A percentile compares a stretch with the other conserved stretches of the same genome.
Conservation (phyloP, 2,113 vertebrate species). For the Setophaga petechia region DNA sequence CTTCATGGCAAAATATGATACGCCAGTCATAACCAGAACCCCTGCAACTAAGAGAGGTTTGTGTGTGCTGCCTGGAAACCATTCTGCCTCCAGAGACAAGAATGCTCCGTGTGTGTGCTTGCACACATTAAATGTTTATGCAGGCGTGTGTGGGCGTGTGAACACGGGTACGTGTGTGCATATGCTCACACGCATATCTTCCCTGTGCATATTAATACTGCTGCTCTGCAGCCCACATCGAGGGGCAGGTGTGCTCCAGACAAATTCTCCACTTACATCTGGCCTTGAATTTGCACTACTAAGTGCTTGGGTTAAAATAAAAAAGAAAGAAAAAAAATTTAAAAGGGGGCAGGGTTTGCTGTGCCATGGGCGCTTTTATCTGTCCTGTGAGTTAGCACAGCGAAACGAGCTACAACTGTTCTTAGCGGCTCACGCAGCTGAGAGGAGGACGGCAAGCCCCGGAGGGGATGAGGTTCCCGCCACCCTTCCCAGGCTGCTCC, state of each 20-base stretch:
- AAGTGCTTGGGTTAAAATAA: neutral
- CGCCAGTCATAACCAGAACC: constrained; percentile 4
- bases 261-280: neutral
- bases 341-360: neutral
- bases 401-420: neutral
- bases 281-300: neutral
- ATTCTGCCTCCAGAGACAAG: constrained; percentile 3
- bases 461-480: neutral
- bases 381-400: neutral
- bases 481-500: neutral
- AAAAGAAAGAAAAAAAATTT: no score
- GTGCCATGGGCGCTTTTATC: neutral
- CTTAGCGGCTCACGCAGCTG: neutral
- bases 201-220: neutral
- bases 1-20: neutral
- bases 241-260: neutral
- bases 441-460: neutral
- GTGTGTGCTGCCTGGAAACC: constrained; percentile 17
- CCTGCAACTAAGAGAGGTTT: neutral
- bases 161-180: neutral
- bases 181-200: neutral
- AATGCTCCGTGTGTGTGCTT: neutral
- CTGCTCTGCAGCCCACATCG: neutral
- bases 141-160: neutral
- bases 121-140: constrained; percentile 27